Evolutionary conservation across 2,888 invertebrate genomes (phyloP).

Genomic region (Eilema caniola): DNA sequence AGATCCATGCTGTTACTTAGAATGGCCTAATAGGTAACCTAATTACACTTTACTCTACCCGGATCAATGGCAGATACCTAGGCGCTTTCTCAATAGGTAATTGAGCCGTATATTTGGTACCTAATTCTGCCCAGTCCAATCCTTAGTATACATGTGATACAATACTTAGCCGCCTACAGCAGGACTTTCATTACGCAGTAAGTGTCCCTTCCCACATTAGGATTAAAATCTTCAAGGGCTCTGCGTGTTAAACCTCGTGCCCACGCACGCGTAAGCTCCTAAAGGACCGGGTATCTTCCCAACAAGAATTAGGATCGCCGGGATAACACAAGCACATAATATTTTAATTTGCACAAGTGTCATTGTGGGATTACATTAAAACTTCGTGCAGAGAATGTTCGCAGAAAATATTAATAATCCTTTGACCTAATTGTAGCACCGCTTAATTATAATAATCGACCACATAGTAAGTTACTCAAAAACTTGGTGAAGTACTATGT

Average conservation of each 20-base stretch:
- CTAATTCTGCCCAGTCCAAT: not conserved
- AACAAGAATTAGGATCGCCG: conserved; percentile 1
- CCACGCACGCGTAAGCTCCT: conserved; percentile 1
- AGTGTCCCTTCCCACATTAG: not conserved
- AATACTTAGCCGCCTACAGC: not conserved
- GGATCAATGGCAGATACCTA: not conserved
- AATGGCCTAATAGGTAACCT: not conserved
- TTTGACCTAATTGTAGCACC: not conserved
- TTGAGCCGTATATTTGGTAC: not conserved
- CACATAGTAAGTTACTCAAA: not conserved
- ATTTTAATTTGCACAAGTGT: not conserved
- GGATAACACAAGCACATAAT: not conserved
- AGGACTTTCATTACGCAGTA: not conserved
- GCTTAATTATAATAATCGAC: not conserved
- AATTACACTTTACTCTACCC: not conserved
- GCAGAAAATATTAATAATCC: not conserved
- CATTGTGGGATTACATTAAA: not conserved
- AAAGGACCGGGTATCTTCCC: not conserved
- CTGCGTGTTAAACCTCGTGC: not conserved
- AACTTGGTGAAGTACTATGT: no score
- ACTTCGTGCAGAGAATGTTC: not conserved
- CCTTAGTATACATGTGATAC: not conserved
- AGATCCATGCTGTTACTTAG: not conserved
- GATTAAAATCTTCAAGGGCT: not conserved
- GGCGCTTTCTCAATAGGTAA: not conserved